Evolutionary conservation across 2,888 invertebrate genomes (phyloP), one percentile per base, ranked within the genome.

Genomic region (Ethmia dodecea): DNA sequence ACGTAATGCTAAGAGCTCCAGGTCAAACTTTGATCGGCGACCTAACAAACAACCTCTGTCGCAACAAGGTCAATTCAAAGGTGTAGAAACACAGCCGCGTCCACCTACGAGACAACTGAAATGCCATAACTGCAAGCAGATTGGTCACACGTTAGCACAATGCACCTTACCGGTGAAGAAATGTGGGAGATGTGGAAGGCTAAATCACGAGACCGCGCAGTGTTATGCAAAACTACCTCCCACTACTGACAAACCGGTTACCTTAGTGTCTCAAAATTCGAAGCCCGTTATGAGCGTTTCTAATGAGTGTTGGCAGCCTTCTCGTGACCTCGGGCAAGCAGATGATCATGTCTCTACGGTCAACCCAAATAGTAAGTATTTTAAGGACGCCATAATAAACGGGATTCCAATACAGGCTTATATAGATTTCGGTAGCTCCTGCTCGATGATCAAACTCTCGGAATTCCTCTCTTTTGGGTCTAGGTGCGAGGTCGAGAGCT

Each of bases 341-440:
- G n/a, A 11, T 13, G 13, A 13, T 8, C 13, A n/a, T 11, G 6
- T 11, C 28, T 6, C 9, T 5, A 10, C 11, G 16, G 9, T 11
- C 10, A 18, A 6, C 31, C 31, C n/a, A 18, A n/a, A 8, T 5
- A 36, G 12, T n/a, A 36, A 31, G 28, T 39, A 34, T 27, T 35
- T 32, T 14, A 38, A 42, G 11, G 6, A 13, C 1, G 39, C 30
- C 2, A 11, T 12, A 3, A 30, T 42, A 3, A 38, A 42, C 8
- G 34, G 30, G 6, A 6, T 22, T 5, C 11, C 12, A 5, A 24
- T 34, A 8, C 16, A 33, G 10, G 20, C 32, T 9, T 39, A 28
- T 6, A 24, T 38, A 5, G 39, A 39, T 30, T 35, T 42, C 3
- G 42, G 42, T 2, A 42, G 42, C 10, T 28, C 33, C 11, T 35